Evolutionary conservation across 2,113 vertebrate genomes (phyloP).

Genomic region (Picathartes gymnocephalus): DNA sequence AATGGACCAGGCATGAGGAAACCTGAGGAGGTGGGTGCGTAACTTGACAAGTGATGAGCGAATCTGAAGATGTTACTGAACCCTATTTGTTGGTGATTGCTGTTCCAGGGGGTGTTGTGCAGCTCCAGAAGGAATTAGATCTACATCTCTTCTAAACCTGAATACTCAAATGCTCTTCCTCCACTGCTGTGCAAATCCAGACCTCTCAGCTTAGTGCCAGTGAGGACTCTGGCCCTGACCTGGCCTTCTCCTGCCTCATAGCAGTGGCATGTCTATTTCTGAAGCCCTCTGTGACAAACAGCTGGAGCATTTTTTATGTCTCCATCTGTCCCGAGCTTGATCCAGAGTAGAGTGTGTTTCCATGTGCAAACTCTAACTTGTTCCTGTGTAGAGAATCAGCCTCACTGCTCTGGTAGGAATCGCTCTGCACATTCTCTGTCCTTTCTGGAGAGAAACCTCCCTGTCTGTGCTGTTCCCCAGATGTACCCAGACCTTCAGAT

Average conservation of each 20-base stretch:
- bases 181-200: fast-evolving
- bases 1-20: neutral
- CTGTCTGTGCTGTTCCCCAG: conserved; percentile 54
- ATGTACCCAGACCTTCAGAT: conserved; percentile 97
- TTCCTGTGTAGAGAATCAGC: neutral
- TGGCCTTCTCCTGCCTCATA: neutral
- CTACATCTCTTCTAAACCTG: neutral
- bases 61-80: neutral
- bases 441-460: neutral
- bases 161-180: neutral
- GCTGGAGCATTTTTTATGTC: neutral
- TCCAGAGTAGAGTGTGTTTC: neutral
- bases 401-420: neutral
- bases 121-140: neutral
- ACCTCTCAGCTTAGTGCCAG: neutral
- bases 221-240: neutral
- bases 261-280: neutral
- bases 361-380: neutral
- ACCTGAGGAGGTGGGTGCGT: neutral
- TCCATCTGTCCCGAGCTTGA: neutral
- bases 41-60: neutral
- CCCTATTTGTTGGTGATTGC: neutral
- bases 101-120: neutral
- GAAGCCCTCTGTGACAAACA: neutral
- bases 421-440: neutral